Evolutionary conservation across 1,140 invertebrate species (phyloP), one percentile per base, ranked within the genome.

Genomic region (Pteromalus puparum): DNA sequence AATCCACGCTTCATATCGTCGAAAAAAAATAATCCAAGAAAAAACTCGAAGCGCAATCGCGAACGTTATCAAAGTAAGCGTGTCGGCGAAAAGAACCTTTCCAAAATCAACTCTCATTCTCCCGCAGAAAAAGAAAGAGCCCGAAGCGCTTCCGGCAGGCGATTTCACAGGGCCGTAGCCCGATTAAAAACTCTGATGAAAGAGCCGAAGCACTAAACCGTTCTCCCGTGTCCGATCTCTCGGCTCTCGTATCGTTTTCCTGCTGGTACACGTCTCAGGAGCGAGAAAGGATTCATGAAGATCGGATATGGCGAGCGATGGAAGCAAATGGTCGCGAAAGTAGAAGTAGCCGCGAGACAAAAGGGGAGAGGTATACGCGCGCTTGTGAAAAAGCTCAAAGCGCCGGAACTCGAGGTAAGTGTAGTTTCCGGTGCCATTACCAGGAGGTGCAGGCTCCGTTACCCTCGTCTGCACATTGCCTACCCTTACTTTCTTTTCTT

Each of bases 341-440:
- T 61, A 61, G 53, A 61, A n/a, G 53, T 61, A 61, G 53, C 53
- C 53, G 53, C 53, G 38, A 77, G 21, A 48, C 42, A 70, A 75
- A 67, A 26, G 38, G n/a, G 70, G 88, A 87, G 85, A 87, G 81
- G 1, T 15, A 53, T 4, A 53, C 34, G 73, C 67, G 61, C 74
- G 82, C 78, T 42, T 42, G 26, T 81, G 83, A 86, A 85, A 88
- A 86, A 87, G 87, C 87, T 88, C 85, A 90, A 89, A 88, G 87
- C 88, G 87, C 86, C 90, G 90, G 90, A 91, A 91, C 87, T 87
- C 80, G 79, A 83, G 88, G 86, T 91, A 91, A 91, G 90, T 91
- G 90, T 91, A 90, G 88, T 89, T 91, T 91, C 90, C 89, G 89
- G 88, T 87, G 88, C 90, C 86, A 91, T 91, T 91, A 91, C 88